These are phyloP conservation scores for Empis livida DNA, from an alignment of 2,888 invertebrate genomes.

Conservation along the genomic window DNA sequence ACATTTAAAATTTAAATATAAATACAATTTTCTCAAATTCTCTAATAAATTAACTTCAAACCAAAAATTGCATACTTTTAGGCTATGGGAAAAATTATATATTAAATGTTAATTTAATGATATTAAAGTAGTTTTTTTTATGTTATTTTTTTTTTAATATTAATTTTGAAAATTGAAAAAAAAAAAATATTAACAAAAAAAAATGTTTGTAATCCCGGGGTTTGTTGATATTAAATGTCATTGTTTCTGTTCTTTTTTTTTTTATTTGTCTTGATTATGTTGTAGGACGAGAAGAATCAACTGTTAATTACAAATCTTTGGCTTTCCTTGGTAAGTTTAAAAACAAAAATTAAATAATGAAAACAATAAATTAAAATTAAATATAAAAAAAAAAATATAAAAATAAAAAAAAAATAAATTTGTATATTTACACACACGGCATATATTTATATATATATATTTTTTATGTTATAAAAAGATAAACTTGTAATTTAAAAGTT, in stretches of 20 bases:
- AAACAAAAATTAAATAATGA: constrained; percentile 32
- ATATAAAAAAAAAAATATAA: constrained; percentile 13
- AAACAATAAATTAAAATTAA: constrained; percentile 11
- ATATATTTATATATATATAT: constrained; percentile 6
- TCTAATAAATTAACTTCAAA: no score
- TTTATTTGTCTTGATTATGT: constrained; percentile 22
- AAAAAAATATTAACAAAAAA: background rate
- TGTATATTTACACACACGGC: constrained; percentile 22
- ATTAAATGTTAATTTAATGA: background rate
- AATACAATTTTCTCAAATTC: no score
- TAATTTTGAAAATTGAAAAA: constrained; percentile 14
- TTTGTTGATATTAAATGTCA: constrained; percentile 8
- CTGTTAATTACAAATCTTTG: constrained; percentile 90
- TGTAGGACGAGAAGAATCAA: constrained; percentile 92
- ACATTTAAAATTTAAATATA: no score
- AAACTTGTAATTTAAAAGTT: no score
- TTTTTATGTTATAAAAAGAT: no score
- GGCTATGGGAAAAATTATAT: background rate
- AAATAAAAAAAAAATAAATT: constrained; percentile 9
- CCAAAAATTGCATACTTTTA: constrained; percentile 5
- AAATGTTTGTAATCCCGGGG: background rate
- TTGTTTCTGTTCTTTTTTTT: constrained; percentile 10
- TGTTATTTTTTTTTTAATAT: constrained; percentile 46
- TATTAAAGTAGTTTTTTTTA: constrained; percentile 27
- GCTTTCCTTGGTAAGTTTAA: constrained; percentile 82